Evolutionary conservation across 2,797 vertebrate species (phyloP).

Genomic region (Acanthis flammea): DNA sequence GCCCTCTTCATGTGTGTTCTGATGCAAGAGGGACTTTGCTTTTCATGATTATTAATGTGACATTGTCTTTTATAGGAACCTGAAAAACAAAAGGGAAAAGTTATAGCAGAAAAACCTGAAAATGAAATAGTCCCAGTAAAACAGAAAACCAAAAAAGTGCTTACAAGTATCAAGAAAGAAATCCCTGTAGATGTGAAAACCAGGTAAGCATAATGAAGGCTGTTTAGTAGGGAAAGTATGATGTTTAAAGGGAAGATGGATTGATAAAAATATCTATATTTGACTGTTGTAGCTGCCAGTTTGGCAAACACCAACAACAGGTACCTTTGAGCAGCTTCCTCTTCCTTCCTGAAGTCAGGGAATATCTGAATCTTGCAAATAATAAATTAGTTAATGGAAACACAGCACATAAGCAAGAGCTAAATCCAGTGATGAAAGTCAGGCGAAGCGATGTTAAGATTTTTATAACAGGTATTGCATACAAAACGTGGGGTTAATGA

Average conservation of each 20-base stretch:
- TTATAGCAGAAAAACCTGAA: constrained; percentile 82
- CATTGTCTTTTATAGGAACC: constrained; percentile 80
- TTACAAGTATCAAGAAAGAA: constrained; percentile 84
- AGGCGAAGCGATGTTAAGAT: background rate
- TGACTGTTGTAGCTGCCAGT: background rate
- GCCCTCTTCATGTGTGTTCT: background rate
- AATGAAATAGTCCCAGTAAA: constrained; percentile 81
- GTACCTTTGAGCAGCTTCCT: background rate
- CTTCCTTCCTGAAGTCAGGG: background rate
- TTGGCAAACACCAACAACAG: background rate
- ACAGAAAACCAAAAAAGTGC: constrained; percentile 87
- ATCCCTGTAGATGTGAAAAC: constrained; percentile 83
- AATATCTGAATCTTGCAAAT: background rate
- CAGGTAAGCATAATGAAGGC: constrained; percentile 78
- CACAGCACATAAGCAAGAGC: background rate
- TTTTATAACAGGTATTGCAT: background rate
- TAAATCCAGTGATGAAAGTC: background rate
- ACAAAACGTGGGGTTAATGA: background rate
- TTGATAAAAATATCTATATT: background rate
- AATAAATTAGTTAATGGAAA: background rate
- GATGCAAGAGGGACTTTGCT: background rate
- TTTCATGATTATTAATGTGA: background rate
- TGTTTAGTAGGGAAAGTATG: background rate
- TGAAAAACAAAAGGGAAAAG: constrained; percentile 89
- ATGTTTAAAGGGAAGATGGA: background rate